A percentile compares a stretch with the other conserved stretches of the same genome.
These are phyloP conservation scores for Sebastes steindachneri DNA, from an alignment of 2,797 vertebrate species.

Conservation along the genomic window DNA sequence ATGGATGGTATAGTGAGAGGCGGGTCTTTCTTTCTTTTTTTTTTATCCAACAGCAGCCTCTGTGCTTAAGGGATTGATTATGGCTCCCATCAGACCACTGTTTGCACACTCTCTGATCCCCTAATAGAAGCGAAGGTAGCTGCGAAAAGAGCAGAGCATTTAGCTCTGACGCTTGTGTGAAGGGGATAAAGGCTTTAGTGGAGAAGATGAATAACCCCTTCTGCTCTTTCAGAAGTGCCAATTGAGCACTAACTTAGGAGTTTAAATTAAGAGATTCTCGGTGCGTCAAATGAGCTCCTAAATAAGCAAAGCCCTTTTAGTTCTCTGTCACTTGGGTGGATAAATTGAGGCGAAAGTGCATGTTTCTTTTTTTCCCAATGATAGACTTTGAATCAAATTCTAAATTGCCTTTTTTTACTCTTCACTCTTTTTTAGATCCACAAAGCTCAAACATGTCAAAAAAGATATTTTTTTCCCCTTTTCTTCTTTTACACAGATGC, in stretches of 20 bases:
- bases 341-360: constrained; percentile 5
- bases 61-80: constrained; percentile 62
- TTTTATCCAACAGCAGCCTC: constrained; percentile 20
- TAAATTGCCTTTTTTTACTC: background rate
- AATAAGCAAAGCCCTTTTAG: constrained; percentile 28
- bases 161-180: constrained; percentile 22
- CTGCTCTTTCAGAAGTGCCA: constrained; percentile 10
- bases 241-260: background rate
- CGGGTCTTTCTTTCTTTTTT: background rate
- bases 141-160: constrained; percentile 35
- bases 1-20: constrained; percentile 25
- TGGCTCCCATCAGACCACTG: constrained; percentile 53
- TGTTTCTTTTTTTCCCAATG: background rate
- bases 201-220: constrained; percentile 39
- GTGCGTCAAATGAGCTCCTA: constrained; percentile 28
- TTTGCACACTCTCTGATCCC: constrained; percentile 59
- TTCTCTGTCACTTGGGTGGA: constrained; percentile 6
- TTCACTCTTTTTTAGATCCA: background rate
- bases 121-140: constrained; percentile 54
- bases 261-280: constrained; percentile 37
- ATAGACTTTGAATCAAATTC: constrained; percentile 12
- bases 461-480: constrained; percentile 1
- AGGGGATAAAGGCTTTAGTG: constrained; percentile 36
- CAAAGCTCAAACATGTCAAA: constrained; percentile 22
- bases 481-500: background rate